These are phyloP conservation scores for Nixonia krombeini DNA, from an alignment of 1,140 invertebrate species.

Conservation along the genomic window DNA sequence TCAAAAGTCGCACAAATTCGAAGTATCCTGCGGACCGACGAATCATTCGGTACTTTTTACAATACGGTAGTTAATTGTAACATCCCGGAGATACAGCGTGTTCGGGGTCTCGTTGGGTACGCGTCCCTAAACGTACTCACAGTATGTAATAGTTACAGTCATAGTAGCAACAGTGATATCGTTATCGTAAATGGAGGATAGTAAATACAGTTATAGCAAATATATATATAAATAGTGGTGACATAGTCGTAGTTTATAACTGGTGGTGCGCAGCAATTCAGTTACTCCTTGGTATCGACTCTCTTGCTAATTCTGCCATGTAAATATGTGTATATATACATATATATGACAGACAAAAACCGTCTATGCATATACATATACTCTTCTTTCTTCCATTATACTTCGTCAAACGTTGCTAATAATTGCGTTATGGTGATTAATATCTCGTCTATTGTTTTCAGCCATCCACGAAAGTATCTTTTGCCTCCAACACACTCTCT, in stretches of 20 bases:
- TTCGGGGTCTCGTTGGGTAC: too few species aligned
- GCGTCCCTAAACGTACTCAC: too few species aligned
- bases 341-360: slow-evolving; percentile 1
- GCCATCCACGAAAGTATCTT: too few species aligned
- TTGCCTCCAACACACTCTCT: slow-evolving; percentile 10
- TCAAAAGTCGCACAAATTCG: too few species aligned
- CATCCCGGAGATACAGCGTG: too few species aligned
- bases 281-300: neutral
- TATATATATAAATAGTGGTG: slow-evolving; percentile 10
- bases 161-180: slow-evolving; percentile 19
- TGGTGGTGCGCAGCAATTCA: slow-evolving; percentile 19
- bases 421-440: neutral
- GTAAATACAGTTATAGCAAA: slow-evolving; percentile 7
- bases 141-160: slow-evolving; percentile 32
- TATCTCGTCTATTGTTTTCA: neutral
- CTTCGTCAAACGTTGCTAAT: neutral
- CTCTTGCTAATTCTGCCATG: neutral
- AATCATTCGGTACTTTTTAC: too few species aligned
- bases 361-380: slow-evolving; percentile 16
- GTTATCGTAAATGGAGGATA: slow-evolving; percentile 10
- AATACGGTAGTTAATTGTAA: too few species aligned
- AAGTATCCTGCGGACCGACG: too few species aligned
- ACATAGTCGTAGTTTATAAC: slow-evolving; percentile 17
- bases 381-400: slow-evolving; percentile 1
- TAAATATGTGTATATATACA: too few species aligned